Evolutionary conservation across 2,113 vertebrate genomes (phyloP).

Genomic region (Hypomesus transpacificus): DNA sequence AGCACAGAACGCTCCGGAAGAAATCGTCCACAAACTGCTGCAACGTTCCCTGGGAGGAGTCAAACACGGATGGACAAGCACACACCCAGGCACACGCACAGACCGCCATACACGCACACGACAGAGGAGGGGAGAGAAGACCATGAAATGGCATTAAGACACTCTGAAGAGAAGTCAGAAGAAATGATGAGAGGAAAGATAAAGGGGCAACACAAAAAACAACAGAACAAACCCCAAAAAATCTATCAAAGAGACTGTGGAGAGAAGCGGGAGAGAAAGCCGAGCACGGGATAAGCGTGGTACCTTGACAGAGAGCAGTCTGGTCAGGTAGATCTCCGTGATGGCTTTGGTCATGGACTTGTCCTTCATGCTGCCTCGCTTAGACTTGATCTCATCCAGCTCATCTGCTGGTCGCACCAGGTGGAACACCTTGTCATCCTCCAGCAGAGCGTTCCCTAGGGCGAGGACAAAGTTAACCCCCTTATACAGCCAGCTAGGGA

Average conservation of each 20-base stretch:
- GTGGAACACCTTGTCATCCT: constrained; percentile 96
- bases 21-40: constrained; percentile 99
- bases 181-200: no score
- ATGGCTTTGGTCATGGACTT: constrained; percentile 99
- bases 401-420: constrained; percentile 89
- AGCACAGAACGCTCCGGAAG: constrained; percentile 92
- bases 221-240: no score
- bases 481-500: neutral
- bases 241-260: no score
- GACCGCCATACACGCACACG: neutral
- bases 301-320: constrained; percentile 98
- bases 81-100: constrained; percentile 17
- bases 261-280: no score
- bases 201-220: no score
- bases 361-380: constrained; percentile 94
- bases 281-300: no score
- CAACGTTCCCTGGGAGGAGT: constrained; percentile 84
- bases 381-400: constrained; percentile 92
- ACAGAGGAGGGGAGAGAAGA: constrained; percentile 6
- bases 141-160: constrained; percentile 12
- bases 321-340: constrained; percentile 97
- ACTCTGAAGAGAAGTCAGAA: neutral
- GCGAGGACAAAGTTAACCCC: neutral
- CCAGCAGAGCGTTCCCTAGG: constrained; percentile 89
- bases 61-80: constrained; percentile 23